These are phyloP conservation scores for Alentia gelatinosa DNA, from an alignment of 2,888 invertebrate species.

Conservation along the genomic window DNA sequence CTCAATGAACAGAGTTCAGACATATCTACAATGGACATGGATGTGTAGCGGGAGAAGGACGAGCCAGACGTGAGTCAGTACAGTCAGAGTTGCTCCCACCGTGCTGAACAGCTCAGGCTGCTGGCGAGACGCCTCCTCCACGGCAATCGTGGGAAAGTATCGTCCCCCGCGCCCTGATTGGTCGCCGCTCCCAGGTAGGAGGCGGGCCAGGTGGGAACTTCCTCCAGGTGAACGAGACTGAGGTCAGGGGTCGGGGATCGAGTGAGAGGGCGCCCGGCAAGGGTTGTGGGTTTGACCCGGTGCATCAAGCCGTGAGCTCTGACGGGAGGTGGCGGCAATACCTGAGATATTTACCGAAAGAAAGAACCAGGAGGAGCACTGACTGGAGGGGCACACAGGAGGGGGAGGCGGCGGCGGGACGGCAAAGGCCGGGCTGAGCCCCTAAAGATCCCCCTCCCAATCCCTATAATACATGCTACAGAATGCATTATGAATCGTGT, in stretches of 20 bases:
- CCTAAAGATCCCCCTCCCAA: too few species aligned
- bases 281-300: constrained; percentile 51
- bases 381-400: not conserved
- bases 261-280: not conserved
- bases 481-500: too few species aligned
- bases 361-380: too few species aligned
- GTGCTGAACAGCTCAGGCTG: too few species aligned
- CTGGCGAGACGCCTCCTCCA: not conserved
- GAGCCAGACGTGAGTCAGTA: too few species aligned
- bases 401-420: not conserved
- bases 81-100: too few species aligned
- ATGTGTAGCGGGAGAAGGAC: too few species aligned
- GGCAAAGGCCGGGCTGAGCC: not conserved
- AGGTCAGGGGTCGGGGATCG: not conserved
- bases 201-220: constrained; percentile 47
- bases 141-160: not conserved
- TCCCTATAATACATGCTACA: too few species aligned
- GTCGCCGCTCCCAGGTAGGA: constrained; percentile 47
- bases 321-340: not conserved
- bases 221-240: not conserved
- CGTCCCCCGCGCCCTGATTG: constrained; percentile 5
- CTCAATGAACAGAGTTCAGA: too few species aligned
- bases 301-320: not conserved
- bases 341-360: constrained; percentile 11
- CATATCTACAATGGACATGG: too few species aligned